Evolutionary conservation across 2,113 vertebrate species (phyloP).

Genomic region (Ginglymostoma cirratum): DNA sequence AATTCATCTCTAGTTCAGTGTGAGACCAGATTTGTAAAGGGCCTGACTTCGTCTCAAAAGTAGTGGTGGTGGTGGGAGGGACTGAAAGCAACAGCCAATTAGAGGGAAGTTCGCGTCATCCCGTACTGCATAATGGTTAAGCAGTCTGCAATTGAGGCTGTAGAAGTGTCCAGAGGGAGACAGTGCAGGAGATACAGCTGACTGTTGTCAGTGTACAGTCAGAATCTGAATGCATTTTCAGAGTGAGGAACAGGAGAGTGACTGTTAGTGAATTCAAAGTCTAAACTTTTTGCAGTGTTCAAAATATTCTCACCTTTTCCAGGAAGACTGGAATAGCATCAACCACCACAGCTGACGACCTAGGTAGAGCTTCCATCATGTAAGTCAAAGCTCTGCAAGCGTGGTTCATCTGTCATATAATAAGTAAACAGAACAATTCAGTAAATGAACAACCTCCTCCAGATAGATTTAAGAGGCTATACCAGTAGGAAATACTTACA

Average conservation of each 20-base stretch:
- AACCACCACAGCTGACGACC: slow-evolving; percentile 95
- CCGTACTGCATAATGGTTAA: neutral
- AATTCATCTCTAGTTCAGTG: neutral
- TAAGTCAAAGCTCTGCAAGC: slow-evolving; percentile 97
- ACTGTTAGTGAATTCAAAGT: neutral
- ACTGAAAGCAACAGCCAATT: neutral
- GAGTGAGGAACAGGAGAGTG: neutral
- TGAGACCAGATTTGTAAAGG: neutral
- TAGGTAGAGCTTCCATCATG: slow-evolving; percentile 98
- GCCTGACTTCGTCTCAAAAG: neutral
- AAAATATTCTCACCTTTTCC: slow-evolving; percentile 74
- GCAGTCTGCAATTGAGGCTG: neutral
- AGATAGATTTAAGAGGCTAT: neutral
- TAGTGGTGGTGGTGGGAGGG: too few species aligned
- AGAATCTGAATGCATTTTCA: neutral
- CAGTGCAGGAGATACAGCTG: neutral
- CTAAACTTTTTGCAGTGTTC: neutral
- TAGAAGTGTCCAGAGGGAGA: neutral
- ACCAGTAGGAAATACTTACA: slow-evolving; percentile 67
- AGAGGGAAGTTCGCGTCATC: too few species aligned
- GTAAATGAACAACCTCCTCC: neutral
- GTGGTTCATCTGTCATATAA: slow-evolving; percentile 83
- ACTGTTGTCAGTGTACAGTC: neutral
- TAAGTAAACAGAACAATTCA: neutral
- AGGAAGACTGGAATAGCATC: slow-evolving; percentile 98